Base-by-base conservation (phyloP, 2,797 vertebrate genomes). In the Pangasius sanitwongsei region DNA sequence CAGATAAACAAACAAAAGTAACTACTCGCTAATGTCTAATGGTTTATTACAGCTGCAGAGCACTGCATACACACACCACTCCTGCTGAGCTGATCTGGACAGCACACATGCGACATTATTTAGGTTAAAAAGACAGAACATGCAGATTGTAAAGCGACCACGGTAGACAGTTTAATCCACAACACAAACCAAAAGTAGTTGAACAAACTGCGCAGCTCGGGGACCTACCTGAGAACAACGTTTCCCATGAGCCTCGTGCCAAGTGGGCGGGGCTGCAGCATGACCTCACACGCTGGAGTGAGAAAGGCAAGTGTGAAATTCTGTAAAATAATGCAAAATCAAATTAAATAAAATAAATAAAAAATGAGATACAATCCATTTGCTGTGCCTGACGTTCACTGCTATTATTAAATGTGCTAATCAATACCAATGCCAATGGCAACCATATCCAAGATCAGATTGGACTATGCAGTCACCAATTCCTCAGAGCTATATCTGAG, bases 141-240 rank as follows among this genome's bases (percentile, higher is more conserved):
- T 6, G 31, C n/a, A 25, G 1, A 16, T 6, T 28, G 1, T 13
- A 74, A 48, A 61, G 37, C 25, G 8, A 20, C 6, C 7, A 48
- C 31, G 7, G 31, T 31, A 48, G 20, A 61, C 28, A 13, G 16
- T 34, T 80, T 0, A 50, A 13, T 31, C 3, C 9, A 41, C 5
- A 63, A 59, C 4, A 20, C 0, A 6, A 78, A 83, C 3, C 1
- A 15, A 25, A 44, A 59, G 6, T 6, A 41, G 0, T 2, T 80
- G 28, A 25, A 63, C 20, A 77, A 75, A 78, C 37, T n/a, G 50
- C 48, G 67, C 69, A 67, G 28, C 34, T 86, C 15, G 20, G 34
- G 88, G 75, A 88, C 88, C n/a, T 70, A 86, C 72, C 25, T 85
- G 83, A 85, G 87, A 89, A 89, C 87, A 85, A 86, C 86, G 48